Percentiles rank a stretch among this genome's conserved stretches.
phyloP scores from a whole-genome alignment of 2,797 vertebrate genomes.

The Danio jaintianensis region DNA sequence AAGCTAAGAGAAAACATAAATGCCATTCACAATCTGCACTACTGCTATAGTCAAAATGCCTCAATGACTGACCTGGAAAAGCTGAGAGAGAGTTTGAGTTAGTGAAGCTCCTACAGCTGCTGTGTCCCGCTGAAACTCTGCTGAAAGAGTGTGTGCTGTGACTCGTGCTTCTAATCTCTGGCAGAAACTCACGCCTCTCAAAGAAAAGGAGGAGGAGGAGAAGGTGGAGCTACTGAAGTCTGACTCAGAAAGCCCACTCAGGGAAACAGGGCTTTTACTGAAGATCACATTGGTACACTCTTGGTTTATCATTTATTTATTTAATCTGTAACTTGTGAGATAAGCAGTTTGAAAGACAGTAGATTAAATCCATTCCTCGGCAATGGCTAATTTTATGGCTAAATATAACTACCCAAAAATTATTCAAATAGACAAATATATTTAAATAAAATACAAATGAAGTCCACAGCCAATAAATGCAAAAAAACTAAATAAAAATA shows the following conservation, averaged over 20 bases:
- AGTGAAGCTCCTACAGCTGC: constrained; percentile 62
- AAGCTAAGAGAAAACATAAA: neutral
- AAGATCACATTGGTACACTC: neutral
- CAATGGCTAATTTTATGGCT: neutral
- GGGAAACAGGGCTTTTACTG: neutral
- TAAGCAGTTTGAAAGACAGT: neutral
- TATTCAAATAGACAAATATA: neutral
- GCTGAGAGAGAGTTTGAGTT: constrained; percentile 47
- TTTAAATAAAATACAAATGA: neutral
- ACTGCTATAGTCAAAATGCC: neutral
- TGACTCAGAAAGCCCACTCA: constrained; percentile 41
- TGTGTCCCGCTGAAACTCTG: constrained; percentile 60
- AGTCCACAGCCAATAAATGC: neutral
- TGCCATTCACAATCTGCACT: neutral
- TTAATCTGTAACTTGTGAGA: neutral
- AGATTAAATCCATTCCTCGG: neutral
- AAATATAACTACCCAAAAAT: neutral
- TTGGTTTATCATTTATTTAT: neutral
- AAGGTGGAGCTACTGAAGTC: constrained; percentile 62
- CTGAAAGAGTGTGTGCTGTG: constrained; percentile 63
- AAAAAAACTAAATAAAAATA: too few relatives aligned
- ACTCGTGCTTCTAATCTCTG: constrained; percentile 66
- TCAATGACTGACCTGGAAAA: constrained; percentile 46
- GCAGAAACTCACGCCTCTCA: constrained; percentile 71
- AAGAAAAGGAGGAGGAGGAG: constrained; percentile 44